Evolutionary conservation across 2,113 vertebrate species (phyloP).

Genomic region (Laticauda laticaudata): DNA sequence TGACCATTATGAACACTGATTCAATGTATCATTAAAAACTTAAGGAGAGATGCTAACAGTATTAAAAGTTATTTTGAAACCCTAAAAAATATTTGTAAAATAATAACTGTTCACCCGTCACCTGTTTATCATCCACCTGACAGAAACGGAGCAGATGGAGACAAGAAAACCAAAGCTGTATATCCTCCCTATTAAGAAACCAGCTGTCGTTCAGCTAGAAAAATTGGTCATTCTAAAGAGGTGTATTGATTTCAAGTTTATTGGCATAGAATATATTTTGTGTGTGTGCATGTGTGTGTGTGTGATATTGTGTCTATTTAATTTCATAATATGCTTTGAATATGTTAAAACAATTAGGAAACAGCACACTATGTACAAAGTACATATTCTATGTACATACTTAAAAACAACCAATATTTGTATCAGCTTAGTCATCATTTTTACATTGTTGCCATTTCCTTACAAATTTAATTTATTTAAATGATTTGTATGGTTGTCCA

Average conservation of each 20-base stretch:
- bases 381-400: neutral
- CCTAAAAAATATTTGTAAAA: neutral
- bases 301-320: neutral
- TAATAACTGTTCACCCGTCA: neutral
- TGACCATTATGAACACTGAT: neutral
- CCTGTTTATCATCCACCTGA: neutral
- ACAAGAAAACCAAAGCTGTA: neutral
- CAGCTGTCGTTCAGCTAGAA: neutral
- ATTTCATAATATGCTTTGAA: neutral
- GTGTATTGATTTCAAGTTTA: neutral
- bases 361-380: neutral
- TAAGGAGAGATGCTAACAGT: neutral
- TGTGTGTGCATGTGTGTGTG: neutral
- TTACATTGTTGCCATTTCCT: neutral
- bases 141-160: neutral
- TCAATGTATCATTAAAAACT: neutral
- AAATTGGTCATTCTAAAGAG: neutral
- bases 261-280: neutral
- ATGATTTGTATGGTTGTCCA: neutral
- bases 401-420: neutral
- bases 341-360: neutral
- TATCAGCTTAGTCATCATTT: too few species aligned
- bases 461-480: neutral
- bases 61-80: neutral
- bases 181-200: neutral